These are phyloP conservation scores for Leptopilina syphax DNA, from an alignment of 2,888 invertebrate species.

Conservation along the genomic window DNA sequence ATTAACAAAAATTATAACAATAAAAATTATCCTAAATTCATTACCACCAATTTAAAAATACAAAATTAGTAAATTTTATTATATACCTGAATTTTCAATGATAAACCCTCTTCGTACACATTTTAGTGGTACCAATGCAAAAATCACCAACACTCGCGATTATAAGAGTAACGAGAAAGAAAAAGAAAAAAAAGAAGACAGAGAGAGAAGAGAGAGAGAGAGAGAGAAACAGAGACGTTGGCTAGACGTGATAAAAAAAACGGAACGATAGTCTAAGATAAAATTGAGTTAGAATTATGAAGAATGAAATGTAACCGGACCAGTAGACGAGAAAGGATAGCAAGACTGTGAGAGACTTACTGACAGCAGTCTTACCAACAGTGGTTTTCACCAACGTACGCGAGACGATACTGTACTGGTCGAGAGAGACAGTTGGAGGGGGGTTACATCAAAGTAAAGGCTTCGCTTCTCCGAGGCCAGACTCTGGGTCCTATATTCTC, in stretches of 20 bases:
- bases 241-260: neutral
- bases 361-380: slow-evolving; percentile 44
- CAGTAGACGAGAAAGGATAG: slow-evolving; percentile 13
- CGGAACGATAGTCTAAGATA: neutral
- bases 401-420: slow-evolving; percentile 44
- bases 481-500: slow-evolving; percentile 21
- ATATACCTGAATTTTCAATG: slow-evolving; percentile 10
- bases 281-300: slow-evolving; percentile 18
- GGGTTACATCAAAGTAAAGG: slow-evolving; percentile 60
- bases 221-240: neutral
- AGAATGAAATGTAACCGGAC: slow-evolving; percentile 22
- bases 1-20: no score
- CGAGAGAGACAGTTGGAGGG: slow-evolving; percentile 43
- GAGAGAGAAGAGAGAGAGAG: neutral
- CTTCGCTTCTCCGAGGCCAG: slow-evolving; percentile 40
- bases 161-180: neutral
- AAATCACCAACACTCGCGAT: neutral
- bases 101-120: slow-evolving; percentile 7
- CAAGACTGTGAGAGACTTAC: slow-evolving; percentile 38
- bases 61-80: neutral
- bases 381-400: slow-evolving; percentile 43
- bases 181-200: neutral
- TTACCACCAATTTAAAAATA: no score
- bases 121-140: neutral
- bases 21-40: no score